These are phyloP conservation scores for Aphaenogaster rudis DNA, from an alignment of 1,140 invertebrate species.

Conservation along the genomic window DNA sequence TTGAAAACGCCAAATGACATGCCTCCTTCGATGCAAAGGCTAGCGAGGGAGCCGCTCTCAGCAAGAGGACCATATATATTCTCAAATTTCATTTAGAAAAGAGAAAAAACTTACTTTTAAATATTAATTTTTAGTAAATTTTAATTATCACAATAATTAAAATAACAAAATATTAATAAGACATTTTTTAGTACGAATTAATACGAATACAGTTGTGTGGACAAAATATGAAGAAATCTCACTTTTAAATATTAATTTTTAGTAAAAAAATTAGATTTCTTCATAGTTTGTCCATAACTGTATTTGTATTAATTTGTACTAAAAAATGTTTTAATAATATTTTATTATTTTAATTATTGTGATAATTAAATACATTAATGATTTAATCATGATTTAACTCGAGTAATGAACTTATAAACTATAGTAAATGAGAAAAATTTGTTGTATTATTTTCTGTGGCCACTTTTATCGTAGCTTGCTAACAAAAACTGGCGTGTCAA, in stretches of 20 bases:
- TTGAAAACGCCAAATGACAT: constrained; percentile 51
- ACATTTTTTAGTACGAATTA: no score
- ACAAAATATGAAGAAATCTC: neutral
- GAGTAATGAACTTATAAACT: neutral
- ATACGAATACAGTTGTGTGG: no score
- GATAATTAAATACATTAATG: neutral
- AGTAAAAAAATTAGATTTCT: no score
- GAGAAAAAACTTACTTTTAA: neutral
- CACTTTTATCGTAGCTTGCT: neutral
- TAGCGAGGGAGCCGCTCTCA: neutral
- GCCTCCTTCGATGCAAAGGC: neutral
- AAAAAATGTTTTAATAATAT: neutral
- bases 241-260: neutral
- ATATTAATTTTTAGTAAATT: neutral
- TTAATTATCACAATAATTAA: no score
- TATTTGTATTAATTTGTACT: neutral
- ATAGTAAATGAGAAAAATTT: neutral
- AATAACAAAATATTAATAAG: no score
- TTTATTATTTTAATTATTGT: neutral
- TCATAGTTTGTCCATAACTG: no score
- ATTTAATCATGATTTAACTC: neutral
- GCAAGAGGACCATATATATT: neutral
- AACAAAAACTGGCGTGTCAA: neutral
- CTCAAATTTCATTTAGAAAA: neutral
- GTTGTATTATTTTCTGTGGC: neutral